Conservation (phyloP, 2,113 vertebrate species). For the Hemibagrus wyckioides region DNA sequence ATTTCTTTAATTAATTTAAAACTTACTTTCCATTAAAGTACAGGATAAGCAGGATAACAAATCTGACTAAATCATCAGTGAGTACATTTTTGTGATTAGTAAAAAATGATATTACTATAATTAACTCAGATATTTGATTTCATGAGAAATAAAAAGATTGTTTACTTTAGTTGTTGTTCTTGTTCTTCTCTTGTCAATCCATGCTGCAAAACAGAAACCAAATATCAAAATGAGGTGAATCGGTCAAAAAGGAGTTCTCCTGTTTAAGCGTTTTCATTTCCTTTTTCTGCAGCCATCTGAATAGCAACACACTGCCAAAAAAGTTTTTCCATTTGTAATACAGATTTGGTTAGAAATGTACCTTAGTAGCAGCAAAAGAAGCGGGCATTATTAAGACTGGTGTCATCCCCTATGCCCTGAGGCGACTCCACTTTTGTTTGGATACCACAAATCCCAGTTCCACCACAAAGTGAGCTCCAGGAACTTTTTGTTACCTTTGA, state of each 20-base stretch:
- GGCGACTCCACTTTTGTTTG: not conserved
- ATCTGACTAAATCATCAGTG: no score
- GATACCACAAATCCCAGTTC: constrained; percentile 42
- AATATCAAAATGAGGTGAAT: not conserved
- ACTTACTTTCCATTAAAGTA: no score
- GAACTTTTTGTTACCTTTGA: no score
- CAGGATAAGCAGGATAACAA: no score
- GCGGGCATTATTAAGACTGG: not conserved
- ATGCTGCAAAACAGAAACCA: not conserved
- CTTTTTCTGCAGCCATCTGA: not conserved
- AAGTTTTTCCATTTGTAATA: not conserved
- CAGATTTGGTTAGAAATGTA: not conserved
- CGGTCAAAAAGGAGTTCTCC: no score
- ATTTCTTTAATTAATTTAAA: no score
- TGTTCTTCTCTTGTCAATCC: not conserved
- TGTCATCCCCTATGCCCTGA: constrained; percentile 9
- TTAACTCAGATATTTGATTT: no score
- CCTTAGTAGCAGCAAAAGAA: constrained; percentile 29
- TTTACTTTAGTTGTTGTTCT: not conserved
- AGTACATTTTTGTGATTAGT: no score
- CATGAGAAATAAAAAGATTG: no score
- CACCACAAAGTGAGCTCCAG: not conserved
- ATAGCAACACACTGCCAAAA: not conserved
- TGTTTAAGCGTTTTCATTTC: no score
- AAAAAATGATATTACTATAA: no score